Evolutionary conservation across 2,888 invertebrate species (phyloP), one percentile per base, ranked within the genome.

Genomic region (Drosophila pullipes): DNA sequence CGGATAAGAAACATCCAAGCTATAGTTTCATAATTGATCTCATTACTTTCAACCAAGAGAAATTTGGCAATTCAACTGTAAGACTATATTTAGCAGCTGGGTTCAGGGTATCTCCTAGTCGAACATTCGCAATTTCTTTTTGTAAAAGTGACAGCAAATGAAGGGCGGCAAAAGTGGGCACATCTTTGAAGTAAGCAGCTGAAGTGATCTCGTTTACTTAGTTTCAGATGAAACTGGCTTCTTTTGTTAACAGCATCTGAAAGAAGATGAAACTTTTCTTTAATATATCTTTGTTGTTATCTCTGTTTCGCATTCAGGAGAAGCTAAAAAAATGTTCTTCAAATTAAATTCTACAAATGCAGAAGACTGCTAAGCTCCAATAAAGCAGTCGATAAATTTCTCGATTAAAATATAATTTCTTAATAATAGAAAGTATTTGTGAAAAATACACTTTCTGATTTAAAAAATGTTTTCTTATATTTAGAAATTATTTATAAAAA

Each of bases 91-190:
- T 25, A 4, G 22, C 25, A 25, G 13, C 22, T 13, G 7, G 7
- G 4, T 7, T 7, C 47, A 7, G 47, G 16, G 25, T 47, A 47
- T 47, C 25, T 16, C 9, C 16, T 7, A 47, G 16, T 25, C 9
- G 4, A 4, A 1, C 47, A 47, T 9, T 4, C 47, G 2, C 9
- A 16, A 13, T 9, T 25, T 1, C 1, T 33, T 33, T 44, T 11
- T 10, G 7, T 31, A 39, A 33, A 11, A 31, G 53, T 63, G 64
- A 57, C 33, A 44, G 53, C 59, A 50, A 68, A 78, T 67, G 78
- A 78, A 73, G 74, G 74, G 77, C 77, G 76, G 59, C 50, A 35
- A 30, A 13, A 30, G 68, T 37, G 33, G 74, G 60, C 28, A 4
- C 30, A 39, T 60, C 68, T 60, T 50, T 69, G 41, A 53, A 69